Base-by-base conservation (phyloP, 92 coral and sea anemone species). In the Micromussa lordhowensis region DNA sequence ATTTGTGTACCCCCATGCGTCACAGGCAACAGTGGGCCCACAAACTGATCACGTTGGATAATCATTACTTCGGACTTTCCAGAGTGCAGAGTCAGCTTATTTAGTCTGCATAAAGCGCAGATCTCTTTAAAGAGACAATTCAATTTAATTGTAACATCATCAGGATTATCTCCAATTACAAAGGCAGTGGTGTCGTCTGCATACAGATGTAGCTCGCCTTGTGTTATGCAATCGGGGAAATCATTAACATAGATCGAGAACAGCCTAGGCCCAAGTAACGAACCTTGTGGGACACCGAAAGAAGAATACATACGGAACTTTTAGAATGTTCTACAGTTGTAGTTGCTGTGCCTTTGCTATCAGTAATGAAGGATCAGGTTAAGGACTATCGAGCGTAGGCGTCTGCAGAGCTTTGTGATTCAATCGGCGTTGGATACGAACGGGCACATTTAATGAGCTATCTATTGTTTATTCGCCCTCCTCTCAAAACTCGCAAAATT, bases 11-110 rank as follows among this genome's bases (percentile, higher is more conserved):
- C 63, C 31, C 90, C 91, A 87, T 75, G 82, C 76, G 15, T 32
- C 31, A 86, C 71, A n/a, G 84, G 93, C 74, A 55, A 59, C 34
- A 86, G 38, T 63, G 90, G 90, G 71, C 93, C 87, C n/a, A 68
- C 64, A 73, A 92, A 92, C 26, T 78, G 81, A 15, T 77, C 38
- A 49, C 14, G 77, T 88, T 77, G 32, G 12, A 88, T 61, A 35
- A 77, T 76, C 82, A 54, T 86, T 24, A 80, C 90, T 86, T 82
- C 76, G 36, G 82, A 70, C 57, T 88, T 88, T 54, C 75, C 79
- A 55, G 81, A 12, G 24, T 82, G 91, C 44, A 81, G 15, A 18
- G 51, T 88, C 34, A 66, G 31, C 31, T 66, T 66, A 66, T 66
- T 66, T 3, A 66, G 74, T 36, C 55, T 71, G 59, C 78, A 82